Conservation (phyloP, 1,140 invertebrate species). For the Penaeus indicus region DNA sequence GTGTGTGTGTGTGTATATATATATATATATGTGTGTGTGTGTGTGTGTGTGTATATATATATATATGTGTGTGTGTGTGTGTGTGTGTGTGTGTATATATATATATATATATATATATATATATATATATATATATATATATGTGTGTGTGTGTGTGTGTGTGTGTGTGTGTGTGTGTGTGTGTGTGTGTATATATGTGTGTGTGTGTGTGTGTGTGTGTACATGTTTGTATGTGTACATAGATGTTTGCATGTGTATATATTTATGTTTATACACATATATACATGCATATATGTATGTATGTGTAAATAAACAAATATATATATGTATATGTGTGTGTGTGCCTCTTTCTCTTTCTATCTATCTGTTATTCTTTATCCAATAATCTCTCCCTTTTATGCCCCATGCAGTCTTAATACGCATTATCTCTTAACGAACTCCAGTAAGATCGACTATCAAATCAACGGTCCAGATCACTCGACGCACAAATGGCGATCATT, state of each 20-base stretch:
- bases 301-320: conserved; percentile 50
- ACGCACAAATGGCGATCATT: too few relatives aligned
- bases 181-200: neutral
- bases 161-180: neutral
- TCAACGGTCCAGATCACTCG: too few relatives aligned
- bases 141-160: neutral
- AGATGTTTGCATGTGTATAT: too few relatives aligned
- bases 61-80: neutral
- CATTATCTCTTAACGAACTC: too few relatives aligned
- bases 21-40: neutral
- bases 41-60: neutral
- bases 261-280: neutral
- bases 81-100: neutral
- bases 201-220: neutral
- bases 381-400: too few relatives aligned
- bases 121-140: neutral
- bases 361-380: too few relatives aligned
- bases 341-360: conserved; percentile 16
- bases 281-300: conserved; percentile 25
- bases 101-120: neutral
- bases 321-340: conserved; percentile 31
- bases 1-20: neutral
- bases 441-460: too few relatives aligned
- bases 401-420: neutral
- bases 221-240: neutral